phyloP scores from a whole-genome alignment of 1,140 invertebrate species.

The Episyrphus balteatus region DNA sequence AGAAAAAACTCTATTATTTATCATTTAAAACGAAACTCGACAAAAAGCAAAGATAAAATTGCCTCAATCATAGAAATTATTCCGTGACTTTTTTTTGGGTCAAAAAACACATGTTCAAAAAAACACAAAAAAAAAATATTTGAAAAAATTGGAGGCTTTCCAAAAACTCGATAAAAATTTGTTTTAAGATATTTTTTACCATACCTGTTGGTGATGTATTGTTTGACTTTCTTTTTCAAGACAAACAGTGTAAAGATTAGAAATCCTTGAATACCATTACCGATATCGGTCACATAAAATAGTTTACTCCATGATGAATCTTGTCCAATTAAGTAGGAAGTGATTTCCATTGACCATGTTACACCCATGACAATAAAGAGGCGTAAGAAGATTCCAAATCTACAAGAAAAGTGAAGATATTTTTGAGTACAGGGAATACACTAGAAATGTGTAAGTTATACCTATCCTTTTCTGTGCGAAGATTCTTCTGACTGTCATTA shows the following conservation, averaged over 20 bases:
- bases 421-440: neutral
- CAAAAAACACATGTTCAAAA: too few species aligned
- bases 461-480: slow-evolving; percentile 48
- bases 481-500: slow-evolving; percentile 45
- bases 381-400: slow-evolving; percentile 57
- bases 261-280: slow-evolving; percentile 44
- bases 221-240: slow-evolving; percentile 45
- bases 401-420: slow-evolving; percentile 24
- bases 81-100: too few species aligned
- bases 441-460: slow-evolving; percentile 16
- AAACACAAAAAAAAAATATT: too few species aligned
- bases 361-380: slow-evolving; percentile 64
- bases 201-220: slow-evolving; percentile 39
- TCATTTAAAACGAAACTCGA: too few species aligned
- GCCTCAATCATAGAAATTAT: too few species aligned
- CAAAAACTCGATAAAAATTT: too few species aligned
- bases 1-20: too few species aligned
- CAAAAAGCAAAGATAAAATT: too few species aligned
- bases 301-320: slow-evolving; percentile 31
- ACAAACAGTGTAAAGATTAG: slow-evolving; percentile 52
- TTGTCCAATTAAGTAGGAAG: slow-evolving; percentile 45
- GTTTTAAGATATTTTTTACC: too few species aligned
- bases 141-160: too few species aligned
- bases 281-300: slow-evolving; percentile 44
- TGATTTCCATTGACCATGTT: slow-evolving; percentile 57